Evolutionary conservation across 2,797 vertebrate genomes (phyloP).

Genomic region (Prionace glauca): DNA sequence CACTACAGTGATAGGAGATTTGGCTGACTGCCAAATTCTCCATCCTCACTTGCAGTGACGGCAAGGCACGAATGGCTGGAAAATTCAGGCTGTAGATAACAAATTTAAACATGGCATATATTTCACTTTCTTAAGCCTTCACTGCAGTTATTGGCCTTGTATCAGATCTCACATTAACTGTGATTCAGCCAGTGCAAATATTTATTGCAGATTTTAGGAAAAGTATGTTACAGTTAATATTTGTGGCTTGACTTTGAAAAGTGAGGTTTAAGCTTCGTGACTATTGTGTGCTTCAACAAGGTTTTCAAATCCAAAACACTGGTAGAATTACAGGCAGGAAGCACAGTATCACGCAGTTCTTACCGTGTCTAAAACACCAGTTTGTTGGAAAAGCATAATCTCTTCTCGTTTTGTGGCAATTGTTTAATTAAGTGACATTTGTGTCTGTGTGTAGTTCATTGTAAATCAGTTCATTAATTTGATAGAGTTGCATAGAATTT

Average conservation of each 20-base stretch:
- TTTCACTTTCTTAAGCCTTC: background rate
- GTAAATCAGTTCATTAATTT: background rate
- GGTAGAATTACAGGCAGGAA: background rate
- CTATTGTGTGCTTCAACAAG: background rate
- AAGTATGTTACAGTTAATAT: conserved; percentile 44
- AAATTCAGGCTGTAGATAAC: background rate
- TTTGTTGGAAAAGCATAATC: background rate
- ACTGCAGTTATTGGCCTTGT: conserved; percentile 40
- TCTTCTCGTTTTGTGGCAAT: background rate
- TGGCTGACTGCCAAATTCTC: too few relatives aligned
- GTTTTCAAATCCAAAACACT: background rate
- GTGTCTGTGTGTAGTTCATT: background rate
- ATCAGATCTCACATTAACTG: conserved; percentile 54
- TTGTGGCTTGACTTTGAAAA: conserved; percentile 43
- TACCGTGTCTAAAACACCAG: background rate
- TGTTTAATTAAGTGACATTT: background rate
- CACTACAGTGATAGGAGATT: too few relatives aligned
- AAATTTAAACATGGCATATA: background rate
- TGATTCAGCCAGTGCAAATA: conserved; percentile 54
- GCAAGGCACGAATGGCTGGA: too few relatives aligned
- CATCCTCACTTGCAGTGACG: too few relatives aligned
- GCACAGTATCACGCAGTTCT: background rate
- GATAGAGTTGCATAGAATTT: background rate
- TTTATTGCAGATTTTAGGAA: conserved; percentile 47
- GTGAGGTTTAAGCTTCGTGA: conserved; percentile 40